Evolutionary conservation across 2,797 vertebrate species (phyloP).

Genomic region (Miichthys miiuy): DNA sequence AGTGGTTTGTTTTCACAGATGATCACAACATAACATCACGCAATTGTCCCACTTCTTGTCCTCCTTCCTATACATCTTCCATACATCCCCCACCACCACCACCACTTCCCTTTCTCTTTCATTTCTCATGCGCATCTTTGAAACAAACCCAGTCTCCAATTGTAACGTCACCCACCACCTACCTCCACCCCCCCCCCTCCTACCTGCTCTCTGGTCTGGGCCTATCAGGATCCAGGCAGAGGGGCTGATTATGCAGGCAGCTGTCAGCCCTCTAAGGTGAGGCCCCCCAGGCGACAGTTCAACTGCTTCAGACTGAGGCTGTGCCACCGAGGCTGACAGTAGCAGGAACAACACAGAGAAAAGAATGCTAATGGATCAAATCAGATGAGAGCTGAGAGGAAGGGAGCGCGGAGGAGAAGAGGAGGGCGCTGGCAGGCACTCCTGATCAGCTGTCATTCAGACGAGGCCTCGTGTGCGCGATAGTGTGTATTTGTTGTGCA

Average conservation of each 20-base stretch:
- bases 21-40: neutral
- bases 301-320: conserved; percentile 82
- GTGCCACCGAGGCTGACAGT: conserved; percentile 79
- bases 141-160: conserved; percentile 56
- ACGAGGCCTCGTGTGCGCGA: conserved; percentile 56
- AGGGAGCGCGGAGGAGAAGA: conserved; percentile 41
- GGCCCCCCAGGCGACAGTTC: conserved; percentile 85
- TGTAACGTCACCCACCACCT: conserved; percentile 48
- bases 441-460: conserved; percentile 83
- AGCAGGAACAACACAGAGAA: conserved; percentile 76
- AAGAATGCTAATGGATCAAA: conserved; percentile 84
- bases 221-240: conserved; percentile 63
- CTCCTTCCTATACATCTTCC: conserved; percentile 13
- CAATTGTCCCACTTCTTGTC: conserved; percentile 1
- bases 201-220: conserved; percentile 58
- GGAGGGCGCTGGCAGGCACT: conserved; percentile 71
- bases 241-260: conserved; percentile 84
- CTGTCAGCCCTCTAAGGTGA: conserved; percentile 87
- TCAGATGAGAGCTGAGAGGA: conserved; percentile 79
- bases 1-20: conserved; percentile 7
- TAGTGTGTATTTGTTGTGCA: conserved; percentile 74
- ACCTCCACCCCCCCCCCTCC: conserved; percentile 12
- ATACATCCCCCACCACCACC: conserved; percentile 1
- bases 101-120: conserved; percentile 12
- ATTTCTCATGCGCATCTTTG: conserved; percentile 54